phyloP scores from a whole-genome alignment of 2,888 invertebrate genomes.

The Alviniconcha strummeri region DNA sequence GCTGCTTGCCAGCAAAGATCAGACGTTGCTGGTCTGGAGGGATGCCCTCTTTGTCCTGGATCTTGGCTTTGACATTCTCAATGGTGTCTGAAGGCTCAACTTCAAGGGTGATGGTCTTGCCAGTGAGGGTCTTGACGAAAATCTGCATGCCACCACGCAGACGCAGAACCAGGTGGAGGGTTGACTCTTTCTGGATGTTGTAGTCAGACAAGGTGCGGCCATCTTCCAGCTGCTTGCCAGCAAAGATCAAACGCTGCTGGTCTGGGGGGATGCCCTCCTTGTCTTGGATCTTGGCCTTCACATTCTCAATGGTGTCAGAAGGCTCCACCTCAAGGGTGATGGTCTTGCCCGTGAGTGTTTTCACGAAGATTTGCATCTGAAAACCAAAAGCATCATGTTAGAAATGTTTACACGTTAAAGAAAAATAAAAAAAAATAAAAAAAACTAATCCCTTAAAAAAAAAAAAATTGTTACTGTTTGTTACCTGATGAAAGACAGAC shows the following conservation, averaged over 20 bases:
- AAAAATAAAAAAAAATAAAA: no score
- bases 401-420: no score
- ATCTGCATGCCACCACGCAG: constrained; percentile 79
- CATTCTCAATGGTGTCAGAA: constrained; percentile 94
- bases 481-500: no score
- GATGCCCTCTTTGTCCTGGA: constrained; percentile 31
- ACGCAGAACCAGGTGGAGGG: constrained; percentile 91
- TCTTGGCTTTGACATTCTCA: constrained; percentile 40
- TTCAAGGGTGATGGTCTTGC: constrained; percentile 38
- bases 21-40: constrained; percentile 38
- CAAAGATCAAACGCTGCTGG: constrained; percentile 92
- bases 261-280: constrained; percentile 80
- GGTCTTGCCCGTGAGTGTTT: constrained; percentile 70
- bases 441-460: no score
- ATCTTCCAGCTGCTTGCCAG: constrained; percentile 77
- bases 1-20: constrained; percentile 76
- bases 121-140: constrained; percentile 40
- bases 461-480: no score
- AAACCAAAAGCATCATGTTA: no score
- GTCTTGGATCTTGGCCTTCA: constrained; percentile 80
- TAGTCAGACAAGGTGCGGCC: constrained; percentile 91
- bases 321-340: constrained; percentile 79
- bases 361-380: constrained; percentile 81
- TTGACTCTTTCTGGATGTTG: constrained; percentile 96
- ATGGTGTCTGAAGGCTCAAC: constrained; percentile 39